These are phyloP conservation scores for Aegithalos caudatus DNA, from an alignment of 2,113 vertebrate genomes.

Conservation along the genomic window DNA sequence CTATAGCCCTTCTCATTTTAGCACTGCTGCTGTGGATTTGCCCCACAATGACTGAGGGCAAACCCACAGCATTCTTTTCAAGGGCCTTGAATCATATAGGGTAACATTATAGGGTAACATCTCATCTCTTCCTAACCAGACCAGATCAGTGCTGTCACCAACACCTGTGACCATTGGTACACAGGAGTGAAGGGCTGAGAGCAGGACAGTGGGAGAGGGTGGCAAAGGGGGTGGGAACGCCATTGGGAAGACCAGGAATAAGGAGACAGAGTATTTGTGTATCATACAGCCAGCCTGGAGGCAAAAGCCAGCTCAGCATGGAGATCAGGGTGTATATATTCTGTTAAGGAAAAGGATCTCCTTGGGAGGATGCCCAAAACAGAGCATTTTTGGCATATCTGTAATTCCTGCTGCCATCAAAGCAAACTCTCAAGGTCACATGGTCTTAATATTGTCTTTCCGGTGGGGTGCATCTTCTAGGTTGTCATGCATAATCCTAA, in stretches of 20 bases:
- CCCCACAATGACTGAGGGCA: neutral
- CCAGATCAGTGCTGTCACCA: neutral
- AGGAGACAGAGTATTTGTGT: neutral
- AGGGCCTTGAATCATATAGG: no score
- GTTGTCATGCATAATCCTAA: neutral
- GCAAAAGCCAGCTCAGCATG: neutral
- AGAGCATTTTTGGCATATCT: neutral
- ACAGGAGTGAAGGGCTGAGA: neutral
- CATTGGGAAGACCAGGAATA: neutral
- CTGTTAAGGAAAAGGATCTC: neutral
- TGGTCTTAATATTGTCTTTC: neutral
- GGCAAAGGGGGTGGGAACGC: neutral
- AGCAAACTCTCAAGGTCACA: neutral
- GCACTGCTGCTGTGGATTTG: neutral
- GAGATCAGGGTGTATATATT: neutral
- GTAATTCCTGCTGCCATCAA: neutral
- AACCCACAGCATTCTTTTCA: neutral
- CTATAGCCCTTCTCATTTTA: neutral
- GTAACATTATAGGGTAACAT: neutral
- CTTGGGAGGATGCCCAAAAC: neutral
- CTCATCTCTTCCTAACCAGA: neutral
- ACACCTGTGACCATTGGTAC: neutral
- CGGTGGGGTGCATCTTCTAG: neutral
- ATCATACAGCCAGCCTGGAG: neutral
- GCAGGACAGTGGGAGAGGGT: neutral